phyloP scores from a whole-genome alignment of 2,113 vertebrate genomes.

The Syrmaticus mikado region DNA sequence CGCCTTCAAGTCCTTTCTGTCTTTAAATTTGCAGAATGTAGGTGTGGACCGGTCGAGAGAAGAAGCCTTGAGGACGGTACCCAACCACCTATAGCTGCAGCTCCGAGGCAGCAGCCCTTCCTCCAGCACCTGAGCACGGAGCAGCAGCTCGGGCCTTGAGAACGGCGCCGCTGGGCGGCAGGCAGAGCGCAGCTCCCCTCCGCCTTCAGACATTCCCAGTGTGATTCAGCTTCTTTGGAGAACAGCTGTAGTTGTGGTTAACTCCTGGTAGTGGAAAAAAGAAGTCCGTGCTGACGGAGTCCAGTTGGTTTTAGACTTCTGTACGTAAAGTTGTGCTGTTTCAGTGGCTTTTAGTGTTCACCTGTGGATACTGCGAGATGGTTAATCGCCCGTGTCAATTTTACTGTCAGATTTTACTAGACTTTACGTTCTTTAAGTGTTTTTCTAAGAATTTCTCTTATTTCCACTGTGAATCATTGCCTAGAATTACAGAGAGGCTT shows the following conservation, averaged over 20 bases:
- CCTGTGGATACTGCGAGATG: constrained; percentile 22
- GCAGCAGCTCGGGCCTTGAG: constrained; percentile 26
- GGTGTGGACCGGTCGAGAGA: constrained; percentile 83
- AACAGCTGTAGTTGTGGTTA: background rate
- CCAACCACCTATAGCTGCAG: constrained; percentile 82
- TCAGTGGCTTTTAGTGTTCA: constrained; percentile 33
- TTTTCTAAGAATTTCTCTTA: constrained; percentile 52
- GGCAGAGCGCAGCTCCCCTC: background rate
- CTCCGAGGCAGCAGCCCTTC: background rate
- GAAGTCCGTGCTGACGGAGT: background rate
- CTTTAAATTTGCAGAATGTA: constrained; percentile 82
- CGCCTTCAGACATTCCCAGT: background rate
- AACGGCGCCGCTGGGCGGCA: background rate
- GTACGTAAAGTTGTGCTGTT: constrained; percentile 28
- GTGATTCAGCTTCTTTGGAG: background rate
- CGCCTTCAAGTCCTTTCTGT: background rate
- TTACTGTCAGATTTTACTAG: constrained; percentile 41
- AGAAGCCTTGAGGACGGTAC: constrained; percentile 89
- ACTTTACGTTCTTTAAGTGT: constrained; percentile 31
- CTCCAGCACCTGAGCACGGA: background rate
- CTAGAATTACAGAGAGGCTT: background rate
- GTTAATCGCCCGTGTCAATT: constrained; percentile 15
- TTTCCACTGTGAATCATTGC: constrained; percentile 59
- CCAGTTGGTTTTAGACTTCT: background rate
- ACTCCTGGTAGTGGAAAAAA: background rate